Conservation (phyloP, 2,888 invertebrate genomes). For the Fissipunctia ypsillon region DNA sequence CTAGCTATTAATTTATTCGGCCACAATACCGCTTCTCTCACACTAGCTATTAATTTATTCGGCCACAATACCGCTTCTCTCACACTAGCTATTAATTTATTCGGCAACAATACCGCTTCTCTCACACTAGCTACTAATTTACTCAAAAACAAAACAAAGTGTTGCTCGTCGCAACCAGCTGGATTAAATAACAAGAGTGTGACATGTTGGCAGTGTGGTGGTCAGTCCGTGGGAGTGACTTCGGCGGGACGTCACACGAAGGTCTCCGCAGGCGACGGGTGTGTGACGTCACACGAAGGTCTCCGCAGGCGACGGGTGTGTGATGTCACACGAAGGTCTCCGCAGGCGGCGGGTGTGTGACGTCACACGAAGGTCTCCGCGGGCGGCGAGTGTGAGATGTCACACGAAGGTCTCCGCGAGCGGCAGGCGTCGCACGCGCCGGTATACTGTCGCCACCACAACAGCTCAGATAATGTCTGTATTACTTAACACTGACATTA, state of each 20-base stretch:
- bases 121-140: background rate
- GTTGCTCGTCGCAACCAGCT: background rate
- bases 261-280: no score
- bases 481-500: background rate
- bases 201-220: background rate
- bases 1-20: no score
- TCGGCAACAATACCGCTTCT: background rate
- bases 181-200: background rate
- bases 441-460: constrained; percentile 6
- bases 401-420: constrained; percentile 53
- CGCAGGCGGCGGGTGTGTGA: constrained; percentile 19
- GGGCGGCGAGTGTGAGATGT: constrained; percentile 33
- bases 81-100: no score
- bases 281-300: constrained; percentile 49
- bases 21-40: background rate
- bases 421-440: background rate
- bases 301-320: constrained; percentile 22
- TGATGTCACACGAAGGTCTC: constrained; percentile 55
- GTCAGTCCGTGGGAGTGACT: no score
- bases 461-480: background rate
- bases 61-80: background rate
- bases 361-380: constrained; percentile 51
- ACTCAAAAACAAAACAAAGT: constrained; percentile 1
- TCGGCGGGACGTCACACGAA: no score
- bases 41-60: no score